These are phyloP conservation scores for Bombus impatiens DNA, from an alignment of 1,140 invertebrate species.

Conservation along the genomic window DNA sequence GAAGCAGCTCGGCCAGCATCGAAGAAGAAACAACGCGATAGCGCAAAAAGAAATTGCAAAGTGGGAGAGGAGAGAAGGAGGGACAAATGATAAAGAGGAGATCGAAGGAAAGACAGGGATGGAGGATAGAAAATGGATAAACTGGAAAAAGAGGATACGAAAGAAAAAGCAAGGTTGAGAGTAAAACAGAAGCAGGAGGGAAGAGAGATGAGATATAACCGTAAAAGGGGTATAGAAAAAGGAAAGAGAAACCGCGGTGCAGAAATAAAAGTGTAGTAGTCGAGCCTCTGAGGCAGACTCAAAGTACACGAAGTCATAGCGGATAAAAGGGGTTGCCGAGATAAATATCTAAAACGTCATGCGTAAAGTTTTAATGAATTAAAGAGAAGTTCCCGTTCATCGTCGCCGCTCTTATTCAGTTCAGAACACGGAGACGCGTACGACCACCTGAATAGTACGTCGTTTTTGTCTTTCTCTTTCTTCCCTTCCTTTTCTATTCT, in stretches of 20 bases:
- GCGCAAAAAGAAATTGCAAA: neutral
- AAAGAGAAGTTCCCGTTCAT: slow-evolving; percentile 56
- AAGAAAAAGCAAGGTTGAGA: neutral
- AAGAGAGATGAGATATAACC: neutral
- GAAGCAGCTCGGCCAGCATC: slow-evolving; percentile 15
- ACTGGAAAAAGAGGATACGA: slow-evolving; percentile 5
- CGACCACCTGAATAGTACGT: slow-evolving; percentile 26
- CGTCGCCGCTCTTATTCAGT: slow-evolving; percentile 55
- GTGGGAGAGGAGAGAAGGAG: neutral
- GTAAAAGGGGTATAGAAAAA: neutral
- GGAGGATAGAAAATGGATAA: neutral
- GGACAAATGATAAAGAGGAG: neutral
- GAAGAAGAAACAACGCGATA: neutral
- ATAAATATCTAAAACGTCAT: slow-evolving; percentile 68
- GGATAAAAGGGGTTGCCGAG: slow-evolving; percentile 52
- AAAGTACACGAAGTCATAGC: slow-evolving; percentile 43
- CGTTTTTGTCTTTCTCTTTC: neutral
- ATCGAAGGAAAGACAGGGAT: neutral
- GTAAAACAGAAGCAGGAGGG: neutral
- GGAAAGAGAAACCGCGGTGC: slow-evolving; percentile 8
- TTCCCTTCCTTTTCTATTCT: neutral
- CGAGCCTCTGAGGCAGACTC: slow-evolving; percentile 35
- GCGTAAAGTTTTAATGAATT: slow-evolving; percentile 73
- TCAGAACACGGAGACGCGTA: slow-evolving; percentile 26
- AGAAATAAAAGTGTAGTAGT: slow-evolving; percentile 60